Evolutionary conservation across 2,113 vertebrate genomes (phyloP).

Genomic region (Myotis davidii): DNA sequence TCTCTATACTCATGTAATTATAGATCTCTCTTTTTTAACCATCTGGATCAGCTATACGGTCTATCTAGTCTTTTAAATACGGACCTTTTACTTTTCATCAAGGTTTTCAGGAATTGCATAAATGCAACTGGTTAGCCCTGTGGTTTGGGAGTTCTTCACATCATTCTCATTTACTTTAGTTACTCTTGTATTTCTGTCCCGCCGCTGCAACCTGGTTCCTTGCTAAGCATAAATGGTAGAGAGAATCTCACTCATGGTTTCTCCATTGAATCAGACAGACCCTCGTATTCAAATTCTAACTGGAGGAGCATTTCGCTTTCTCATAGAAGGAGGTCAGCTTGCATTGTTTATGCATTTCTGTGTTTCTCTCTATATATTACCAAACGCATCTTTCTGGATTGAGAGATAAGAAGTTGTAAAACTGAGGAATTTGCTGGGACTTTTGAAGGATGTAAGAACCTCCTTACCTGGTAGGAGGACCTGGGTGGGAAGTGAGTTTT

Average conservation of each 20-base stretch:
- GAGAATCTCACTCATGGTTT: constrained; percentile 54
- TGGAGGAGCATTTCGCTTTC: constrained; percentile 39
- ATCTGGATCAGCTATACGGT: constrained; percentile 3
- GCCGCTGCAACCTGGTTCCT: background rate
- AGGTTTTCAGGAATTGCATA: constrained; percentile 51
- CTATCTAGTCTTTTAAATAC: constrained; percentile 59
- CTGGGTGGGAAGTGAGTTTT: background rate
- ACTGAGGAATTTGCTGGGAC: background rate
- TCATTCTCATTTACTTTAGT: constrained; percentile 72
- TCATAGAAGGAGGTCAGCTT: background rate
- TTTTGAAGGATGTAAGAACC: background rate
- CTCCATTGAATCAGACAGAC: constrained; percentile 55
- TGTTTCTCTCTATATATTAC: background rate
- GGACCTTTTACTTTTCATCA: constrained; percentile 57
- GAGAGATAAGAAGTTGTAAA: background rate
- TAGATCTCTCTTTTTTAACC: background rate
- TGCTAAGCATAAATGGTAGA: constrained; percentile 60
- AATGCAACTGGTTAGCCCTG: constrained; percentile 67
- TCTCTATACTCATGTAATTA: constrained; percentile 1
- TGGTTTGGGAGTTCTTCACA: constrained; percentile 59
- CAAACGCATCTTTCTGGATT: constrained; percentile 15
- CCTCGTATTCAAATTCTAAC: constrained; percentile 4
- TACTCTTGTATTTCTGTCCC: constrained; percentile 64
- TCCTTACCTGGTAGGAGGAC: background rate
- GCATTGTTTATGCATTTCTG: background rate